Evolutionary conservation across 30 jellyfish, hydroid and myxozoan genomes (phyloP).

Genomic region (Cassiopea xamachana): DNA sequence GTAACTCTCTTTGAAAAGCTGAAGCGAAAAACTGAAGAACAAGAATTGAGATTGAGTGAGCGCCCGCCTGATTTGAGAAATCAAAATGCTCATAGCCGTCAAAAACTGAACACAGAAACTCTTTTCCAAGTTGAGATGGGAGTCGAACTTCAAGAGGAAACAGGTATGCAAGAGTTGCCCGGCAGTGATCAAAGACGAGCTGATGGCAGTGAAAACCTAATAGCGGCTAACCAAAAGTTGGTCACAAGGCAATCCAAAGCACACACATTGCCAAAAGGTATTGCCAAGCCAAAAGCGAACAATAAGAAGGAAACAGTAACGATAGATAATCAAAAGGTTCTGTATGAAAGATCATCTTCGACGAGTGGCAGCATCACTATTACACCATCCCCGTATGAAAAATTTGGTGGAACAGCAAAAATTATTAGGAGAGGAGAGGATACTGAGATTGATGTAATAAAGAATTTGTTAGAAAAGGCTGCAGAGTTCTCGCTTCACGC

Average conservation of each 20-base stretch:
- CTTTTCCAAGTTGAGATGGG: background rate
- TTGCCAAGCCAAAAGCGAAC: background rate
- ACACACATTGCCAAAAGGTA: too few relatives aligned
- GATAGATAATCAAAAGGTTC: background rate
- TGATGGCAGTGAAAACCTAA: background rate
- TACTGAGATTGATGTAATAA: background rate
- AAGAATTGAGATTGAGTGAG: background rate
- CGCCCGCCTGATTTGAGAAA: background rate
- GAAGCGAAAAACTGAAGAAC: background rate
- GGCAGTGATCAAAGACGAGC: background rate
- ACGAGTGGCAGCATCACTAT: background rate
- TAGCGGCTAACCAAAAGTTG: background rate
- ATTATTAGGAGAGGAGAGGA: background rate
- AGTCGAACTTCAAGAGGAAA: background rate
- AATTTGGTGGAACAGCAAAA: background rate
- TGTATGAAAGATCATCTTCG: background rate
- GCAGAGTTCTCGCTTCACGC: conserved; percentile 43
- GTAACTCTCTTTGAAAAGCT: conserved; percentile 11
- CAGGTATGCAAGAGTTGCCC: too few relatives aligned
- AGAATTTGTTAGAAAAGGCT: conserved; percentile 18
- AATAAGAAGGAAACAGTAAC: background rate
- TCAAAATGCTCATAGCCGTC: background rate
- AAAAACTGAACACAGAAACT: background rate
- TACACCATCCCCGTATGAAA: background rate
- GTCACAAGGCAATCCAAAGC: too few relatives aligned